Base-by-base conservation (phyloP, 1,140 invertebrate genomes). In the Drosophila kikkawai region DNA sequence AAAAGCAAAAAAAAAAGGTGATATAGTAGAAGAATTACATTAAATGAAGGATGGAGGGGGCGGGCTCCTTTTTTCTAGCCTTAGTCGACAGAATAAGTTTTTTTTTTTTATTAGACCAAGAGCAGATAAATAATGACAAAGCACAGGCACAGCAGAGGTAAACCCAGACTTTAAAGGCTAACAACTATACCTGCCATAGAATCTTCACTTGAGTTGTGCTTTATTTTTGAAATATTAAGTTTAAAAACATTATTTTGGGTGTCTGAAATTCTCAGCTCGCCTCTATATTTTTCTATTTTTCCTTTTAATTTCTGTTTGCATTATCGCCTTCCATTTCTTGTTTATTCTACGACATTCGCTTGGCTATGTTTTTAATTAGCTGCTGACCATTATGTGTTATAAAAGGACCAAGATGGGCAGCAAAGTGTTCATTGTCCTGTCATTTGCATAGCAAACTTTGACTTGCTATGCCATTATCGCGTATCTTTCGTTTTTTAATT, bases 391-490 rank as follows among this genome's bases (percentile, higher is more conserved):
- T 83, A 66, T 77, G 37, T 65, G 61, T 67, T 78, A 75, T 51
- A 53, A 67, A 53, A 67, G 26, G 51, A 63, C 41, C 64, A 76
- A 66, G 48, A 68, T 48, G 82, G 73, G 64, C 63, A 74, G 55
- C 68, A 77, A 77, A 86, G 76, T 83, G 70, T 67, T 48, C 76
- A 86, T 86, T 91, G 86, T 86, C 65, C 91, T 92, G 91, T 92
- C 91, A 92, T 92, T 92, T 92, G 91, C 91, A 92, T 87, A 84
- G 91, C 80, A 76, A 90, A 86, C 76, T 74, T 79, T 57, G 41
- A 13, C 26, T 66, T 19, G 59, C 39, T 50, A 12, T 36, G 44
- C 58, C 79, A 80, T 79, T 80, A 91, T 82, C 76, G 71, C 82
- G 80, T 69, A 45, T 88, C 74, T 91, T 76, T 74, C 79, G 73